These are phyloP conservation scores for Clitarchus hookeri DNA, from an alignment of 2,888 invertebrate genomes.

Conservation along the genomic window DNA sequence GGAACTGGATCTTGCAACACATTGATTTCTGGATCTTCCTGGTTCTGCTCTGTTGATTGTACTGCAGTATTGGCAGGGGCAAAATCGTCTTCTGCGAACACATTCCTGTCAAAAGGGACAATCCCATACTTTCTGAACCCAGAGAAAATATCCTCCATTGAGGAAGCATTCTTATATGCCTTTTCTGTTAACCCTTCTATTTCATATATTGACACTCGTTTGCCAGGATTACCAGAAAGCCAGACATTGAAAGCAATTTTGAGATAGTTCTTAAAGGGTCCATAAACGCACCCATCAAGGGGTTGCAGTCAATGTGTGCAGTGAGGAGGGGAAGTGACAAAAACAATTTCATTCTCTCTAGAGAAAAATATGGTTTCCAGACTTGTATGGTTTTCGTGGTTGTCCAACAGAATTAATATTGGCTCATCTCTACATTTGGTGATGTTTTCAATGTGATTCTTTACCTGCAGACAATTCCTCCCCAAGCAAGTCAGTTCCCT, in stretches of 20 bases:
- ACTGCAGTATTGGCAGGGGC: background rate
- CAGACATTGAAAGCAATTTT: background rate
- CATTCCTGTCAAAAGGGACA: background rate
- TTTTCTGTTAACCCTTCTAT: too few species aligned
- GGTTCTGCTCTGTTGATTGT: background rate
- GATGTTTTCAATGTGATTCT: conserved; percentile 46
- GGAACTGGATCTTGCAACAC: background rate
- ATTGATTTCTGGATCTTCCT: background rate
- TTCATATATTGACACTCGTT: background rate
- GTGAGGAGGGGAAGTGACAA: conserved; percentile 45
- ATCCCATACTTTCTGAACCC: background rate
- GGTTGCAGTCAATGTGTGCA: conserved; percentile 43
- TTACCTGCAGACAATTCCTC: conserved; percentile 46
- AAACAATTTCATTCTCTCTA: conserved; percentile 50
- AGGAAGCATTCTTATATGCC: background rate
- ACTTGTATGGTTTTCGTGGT: conserved; percentile 48
- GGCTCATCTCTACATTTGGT: conserved; percentile 43
- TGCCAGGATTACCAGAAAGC: too few species aligned
- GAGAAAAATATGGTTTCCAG: conserved; percentile 48
- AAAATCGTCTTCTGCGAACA: background rate
- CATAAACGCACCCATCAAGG: background rate
- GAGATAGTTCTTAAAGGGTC: conserved; percentile 9
- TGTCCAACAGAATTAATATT: conserved; percentile 47
- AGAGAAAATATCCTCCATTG: background rate
- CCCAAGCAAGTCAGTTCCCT: too few species aligned